Conservation (phyloP, 1,140 invertebrate genomes). For the Drosophila willistoni region DNA sequence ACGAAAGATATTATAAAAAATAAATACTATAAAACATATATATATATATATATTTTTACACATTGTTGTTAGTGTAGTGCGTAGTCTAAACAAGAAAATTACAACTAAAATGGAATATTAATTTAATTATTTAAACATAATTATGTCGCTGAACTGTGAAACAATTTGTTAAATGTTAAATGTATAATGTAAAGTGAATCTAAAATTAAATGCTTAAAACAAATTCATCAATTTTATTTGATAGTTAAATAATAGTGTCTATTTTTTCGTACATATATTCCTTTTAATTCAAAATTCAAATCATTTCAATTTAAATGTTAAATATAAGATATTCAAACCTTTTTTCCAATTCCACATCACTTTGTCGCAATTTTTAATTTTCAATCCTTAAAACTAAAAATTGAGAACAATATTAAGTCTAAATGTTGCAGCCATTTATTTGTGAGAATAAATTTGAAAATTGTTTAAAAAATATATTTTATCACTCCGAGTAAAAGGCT, state of each 20-base stretch:
- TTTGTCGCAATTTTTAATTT: no score
- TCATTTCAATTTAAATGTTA: background rate
- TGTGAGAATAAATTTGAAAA: no score
- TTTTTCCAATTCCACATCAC: no score
- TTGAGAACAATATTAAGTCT: no score
- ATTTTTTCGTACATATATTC: background rate
- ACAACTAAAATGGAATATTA: slow-evolving; percentile 43
- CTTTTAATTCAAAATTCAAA: background rate
- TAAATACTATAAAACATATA: slow-evolving; percentile 20
- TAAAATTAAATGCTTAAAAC: slow-evolving; percentile 39
- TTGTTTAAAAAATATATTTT: no score
- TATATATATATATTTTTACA: slow-evolving; percentile 78
- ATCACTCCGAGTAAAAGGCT: no score
- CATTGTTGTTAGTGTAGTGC: slow-evolving; percentile 79
- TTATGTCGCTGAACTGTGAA: slow-evolving; percentile 79
- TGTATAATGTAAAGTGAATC: slow-evolving; percentile 62
- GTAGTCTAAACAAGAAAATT: slow-evolving; percentile 65
- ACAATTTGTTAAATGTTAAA: slow-evolving; percentile 74
- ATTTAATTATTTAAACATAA: slow-evolving; percentile 70
- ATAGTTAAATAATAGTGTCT: slow-evolving; percentile 14
- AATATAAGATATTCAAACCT: no score
- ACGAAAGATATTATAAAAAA: slow-evolving; percentile 10
- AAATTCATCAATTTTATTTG: slow-evolving; percentile 21
- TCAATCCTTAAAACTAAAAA: no score
- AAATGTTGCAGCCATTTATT: no score